A percentile compares a stretch with the other conserved stretches of the same genome.
Evolutionary conservation across 2,888 invertebrate genomes (phyloP).

Genomic region (Leucophora obtusa): DNA sequence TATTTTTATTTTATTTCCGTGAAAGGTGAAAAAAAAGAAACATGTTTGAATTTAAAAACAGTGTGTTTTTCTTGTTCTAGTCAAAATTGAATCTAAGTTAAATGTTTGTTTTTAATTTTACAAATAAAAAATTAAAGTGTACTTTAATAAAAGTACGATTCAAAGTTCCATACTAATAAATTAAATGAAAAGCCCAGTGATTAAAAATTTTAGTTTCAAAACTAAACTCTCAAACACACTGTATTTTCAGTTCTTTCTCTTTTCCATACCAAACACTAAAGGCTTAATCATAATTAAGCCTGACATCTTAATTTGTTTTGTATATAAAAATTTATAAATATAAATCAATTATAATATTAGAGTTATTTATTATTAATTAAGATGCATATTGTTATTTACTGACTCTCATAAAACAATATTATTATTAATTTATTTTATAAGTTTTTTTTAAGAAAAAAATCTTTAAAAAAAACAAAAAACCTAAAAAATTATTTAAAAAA

Average conservation of each 20-base stretch:
- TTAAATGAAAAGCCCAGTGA: slow-evolving; percentile 45
- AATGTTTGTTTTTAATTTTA: slow-evolving; percentile 20
- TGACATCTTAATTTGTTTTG: slow-evolving; percentile 47
- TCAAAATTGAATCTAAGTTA: slow-evolving; percentile 59
- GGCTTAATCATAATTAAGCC: slow-evolving; percentile 42
- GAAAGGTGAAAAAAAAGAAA: not conserved
- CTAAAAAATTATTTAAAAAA: slow-evolving; percentile 17
- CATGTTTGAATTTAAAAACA: not conserved
- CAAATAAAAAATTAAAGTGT: slow-evolving; percentile 27
- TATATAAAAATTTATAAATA: slow-evolving; percentile 35
- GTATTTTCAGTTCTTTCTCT: not conserved
- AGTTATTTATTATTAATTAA: slow-evolving; percentile 58
- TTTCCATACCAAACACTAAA: slow-evolving; percentile 6
- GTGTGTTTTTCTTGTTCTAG: slow-evolving; percentile 56
- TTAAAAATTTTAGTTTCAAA: slow-evolving; percentile 53
- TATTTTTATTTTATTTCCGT: no score
- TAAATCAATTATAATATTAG: slow-evolving; percentile 31
- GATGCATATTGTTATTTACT: slow-evolving; percentile 58
- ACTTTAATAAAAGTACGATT: slow-evolving; percentile 21
- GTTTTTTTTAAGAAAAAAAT: slow-evolving; percentile 6
- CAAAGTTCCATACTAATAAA: slow-evolving; percentile 59
- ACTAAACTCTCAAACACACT: slow-evolving; percentile 24
- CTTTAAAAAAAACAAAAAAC: slow-evolving; percentile 16
- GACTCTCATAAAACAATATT: slow-evolving; percentile 49
- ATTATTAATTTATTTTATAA: slow-evolving; percentile 41